These are phyloP conservation scores for Nasonovia ribisnigri DNA, from an alignment of 2,888 invertebrate species.

Conservation along the genomic window DNA sequence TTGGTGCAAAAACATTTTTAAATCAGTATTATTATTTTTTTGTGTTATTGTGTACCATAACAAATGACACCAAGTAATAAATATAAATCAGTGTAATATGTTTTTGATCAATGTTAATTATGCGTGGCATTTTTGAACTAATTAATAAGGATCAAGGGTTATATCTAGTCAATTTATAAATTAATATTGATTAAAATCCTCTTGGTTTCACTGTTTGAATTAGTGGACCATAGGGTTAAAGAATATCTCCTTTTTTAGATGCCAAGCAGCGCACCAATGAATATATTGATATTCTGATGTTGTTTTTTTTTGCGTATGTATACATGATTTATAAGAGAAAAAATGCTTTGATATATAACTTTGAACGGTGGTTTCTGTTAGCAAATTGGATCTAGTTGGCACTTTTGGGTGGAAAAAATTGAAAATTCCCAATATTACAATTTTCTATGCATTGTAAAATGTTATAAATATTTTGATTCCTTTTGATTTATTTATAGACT, in stretches of 20 bases:
- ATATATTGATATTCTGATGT: neutral
- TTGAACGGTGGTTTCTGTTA: neutral
- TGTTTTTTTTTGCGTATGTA: neutral
- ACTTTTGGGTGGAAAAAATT: neutral
- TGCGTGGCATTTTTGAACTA: neutral
- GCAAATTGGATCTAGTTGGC: neutral
- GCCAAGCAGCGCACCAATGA: neutral
- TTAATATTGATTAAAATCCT: conserved; percentile 28
- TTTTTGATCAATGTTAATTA: conserved; percentile 39
- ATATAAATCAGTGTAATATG: neutral
- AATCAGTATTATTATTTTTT: neutral
- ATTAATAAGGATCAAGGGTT: conserved; percentile 3
- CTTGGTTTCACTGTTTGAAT: neutral
- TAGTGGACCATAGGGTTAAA: neutral
- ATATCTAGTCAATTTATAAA: conserved; percentile 17
- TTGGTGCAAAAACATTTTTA: neutral
- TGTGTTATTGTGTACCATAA: neutral
- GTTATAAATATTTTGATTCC: neutral
- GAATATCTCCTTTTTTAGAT: neutral
- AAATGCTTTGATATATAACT: neutral
- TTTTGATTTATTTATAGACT: too few relatives aligned
- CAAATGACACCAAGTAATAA: conserved; percentile 11
- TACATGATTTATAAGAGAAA: neutral
- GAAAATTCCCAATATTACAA: neutral
- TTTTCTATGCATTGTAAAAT: neutral